Conservation (phyloP, 1,140 invertebrate genomes). For the Aphis gossypii region DNA sequence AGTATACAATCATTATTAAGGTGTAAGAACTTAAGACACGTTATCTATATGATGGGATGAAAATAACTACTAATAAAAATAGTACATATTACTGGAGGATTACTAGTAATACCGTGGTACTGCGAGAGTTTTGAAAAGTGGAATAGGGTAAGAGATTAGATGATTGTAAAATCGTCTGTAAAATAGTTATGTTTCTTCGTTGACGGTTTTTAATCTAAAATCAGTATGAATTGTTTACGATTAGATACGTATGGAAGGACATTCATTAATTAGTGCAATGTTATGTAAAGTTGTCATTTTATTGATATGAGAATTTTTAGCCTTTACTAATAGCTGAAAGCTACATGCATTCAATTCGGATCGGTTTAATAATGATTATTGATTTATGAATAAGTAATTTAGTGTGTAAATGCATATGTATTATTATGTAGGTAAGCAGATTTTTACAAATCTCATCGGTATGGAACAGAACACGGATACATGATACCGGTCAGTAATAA, state of each 20-base stretch:
- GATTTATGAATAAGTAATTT: background rate
- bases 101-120: background rate
- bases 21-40: no score
- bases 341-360: no score
- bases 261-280: background rate
- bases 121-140: background rate
- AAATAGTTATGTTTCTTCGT: background rate
- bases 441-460: no score
- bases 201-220: background rate
- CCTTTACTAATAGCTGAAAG: background rate
- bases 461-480: no score
- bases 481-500: no score
- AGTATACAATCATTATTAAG: no score
- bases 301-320: background rate
- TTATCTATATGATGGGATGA: no score
- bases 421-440: no score
- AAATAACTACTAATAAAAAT: background rate
- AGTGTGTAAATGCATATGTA: background rate
- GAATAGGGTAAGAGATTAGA: background rate
- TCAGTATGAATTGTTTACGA: background rate
- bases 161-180: background rate
- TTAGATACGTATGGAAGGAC: background rate
- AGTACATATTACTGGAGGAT: background rate
- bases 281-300: background rate
- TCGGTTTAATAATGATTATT: background rate